Base-by-base conservation (phyloP, 92 coral and sea anemone species). In the Anthopleura xanthogrammica region DNA sequence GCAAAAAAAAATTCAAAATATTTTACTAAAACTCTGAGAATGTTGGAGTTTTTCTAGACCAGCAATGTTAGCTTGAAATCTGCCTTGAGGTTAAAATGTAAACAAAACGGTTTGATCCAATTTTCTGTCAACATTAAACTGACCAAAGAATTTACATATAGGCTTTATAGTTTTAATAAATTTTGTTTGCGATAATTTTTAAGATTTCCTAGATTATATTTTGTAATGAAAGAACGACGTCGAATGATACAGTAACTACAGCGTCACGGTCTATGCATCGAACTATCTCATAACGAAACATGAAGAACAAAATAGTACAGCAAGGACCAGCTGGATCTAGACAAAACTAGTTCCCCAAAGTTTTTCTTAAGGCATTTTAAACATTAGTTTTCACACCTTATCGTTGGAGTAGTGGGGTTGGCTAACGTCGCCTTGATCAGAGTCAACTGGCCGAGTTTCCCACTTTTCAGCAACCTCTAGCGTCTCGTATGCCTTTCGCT, bases 381-480 rank as follows among this genome's bases (percentile, higher is more conserved):
- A 36, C 41, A 68, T 68, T 36, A 68, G 29, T 68, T 68, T 68
- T 68, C 74, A 36, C 42, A 73, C 39, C 64, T 76, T 54, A 52
- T 55, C 86, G 65, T 83, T 83, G 73, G 80, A 58, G 14, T 50
- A 24, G 43, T 4, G 17, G 13, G 9, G 78, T 41, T 82, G 57
- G 23, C 24, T 76, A 52, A 42, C 55, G 20, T n/a, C 68, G 22
- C 66, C 72, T 83, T 83, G 78, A 64, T 82, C 71, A 22, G 84
- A 80, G 22, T 64, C 85, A 36, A 50, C 46, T 16, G 79, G 78
- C 41, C 43, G 85, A 75, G 75, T 91, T 79, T 94, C 97, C 99
- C 95, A 91, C 68, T 88, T 90, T 83, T 94, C 88, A 58, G 92
- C 97, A 60, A 88, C 99, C 86, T 89, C 98, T 17, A 90, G 78